These are phyloP conservation scores for Xenentodon cancila DNA, from an alignment of 2,797 vertebrate genomes.

Conservation along the genomic window DNA sequence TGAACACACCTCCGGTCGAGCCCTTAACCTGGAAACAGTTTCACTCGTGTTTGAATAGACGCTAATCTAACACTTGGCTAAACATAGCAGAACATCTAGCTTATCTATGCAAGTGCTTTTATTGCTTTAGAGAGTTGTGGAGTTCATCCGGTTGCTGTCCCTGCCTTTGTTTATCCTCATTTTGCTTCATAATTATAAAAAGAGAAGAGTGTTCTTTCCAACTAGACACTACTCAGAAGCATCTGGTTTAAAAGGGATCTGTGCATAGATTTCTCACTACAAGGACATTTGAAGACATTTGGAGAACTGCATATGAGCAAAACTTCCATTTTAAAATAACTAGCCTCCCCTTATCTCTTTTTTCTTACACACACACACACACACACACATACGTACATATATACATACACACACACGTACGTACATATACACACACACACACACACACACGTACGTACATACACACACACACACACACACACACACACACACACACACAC, in stretches of 20 bases:
- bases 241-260: conserved; percentile 16
- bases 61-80: conserved; percentile 49
- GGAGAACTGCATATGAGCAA: neutral
- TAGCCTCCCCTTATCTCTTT: too few species aligned
- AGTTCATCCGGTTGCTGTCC: conserved; percentile 53
- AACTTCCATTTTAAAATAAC: too few species aligned
- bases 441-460: too few species aligned
- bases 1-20: conserved; percentile 73
- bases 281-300: conserved; percentile 12
- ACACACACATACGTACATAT: too few species aligned
- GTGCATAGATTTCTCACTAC: conserved; percentile 52
- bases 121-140: conserved; percentile 77
- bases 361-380: too few species aligned
- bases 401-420: too few species aligned
- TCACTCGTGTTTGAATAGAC: conserved; percentile 39
- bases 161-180: conserved; percentile 52
- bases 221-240: conserved; percentile 7
- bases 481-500: too few species aligned
- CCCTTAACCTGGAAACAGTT: conserved; percentile 65
- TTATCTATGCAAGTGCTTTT: conserved; percentile 72
- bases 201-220: conserved; percentile 38
- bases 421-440: too few species aligned
- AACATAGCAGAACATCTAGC: conserved; percentile 66
- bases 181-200: conserved; percentile 36
- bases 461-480: too few species aligned